A percentile compares a stretch with the other conserved stretches of the same genome.
Evolutionary conservation across 2,797 vertebrate species (phyloP).

Genomic region (Trachops cirrhosus): DNA sequence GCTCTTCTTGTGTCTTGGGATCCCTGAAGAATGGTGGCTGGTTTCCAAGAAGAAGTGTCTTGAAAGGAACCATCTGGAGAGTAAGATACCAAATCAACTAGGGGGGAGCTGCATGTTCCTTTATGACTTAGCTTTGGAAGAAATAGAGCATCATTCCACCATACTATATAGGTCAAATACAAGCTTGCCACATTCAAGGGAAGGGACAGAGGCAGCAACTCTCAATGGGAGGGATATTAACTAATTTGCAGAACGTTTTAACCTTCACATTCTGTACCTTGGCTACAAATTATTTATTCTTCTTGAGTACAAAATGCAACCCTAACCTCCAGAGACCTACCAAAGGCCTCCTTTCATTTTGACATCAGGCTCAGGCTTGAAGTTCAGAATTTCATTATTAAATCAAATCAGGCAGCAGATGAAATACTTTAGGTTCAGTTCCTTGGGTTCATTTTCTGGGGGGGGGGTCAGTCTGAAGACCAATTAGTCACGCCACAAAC

Average conservation of each 20-base stretch:
- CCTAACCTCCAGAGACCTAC: neutral
- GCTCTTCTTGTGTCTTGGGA: neutral
- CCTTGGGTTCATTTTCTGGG: neutral
- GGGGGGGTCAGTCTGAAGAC: neutral
- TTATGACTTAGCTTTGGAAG: neutral
- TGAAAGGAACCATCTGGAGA: neutral
- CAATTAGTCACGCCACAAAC: neutral
- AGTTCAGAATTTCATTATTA: neutral
- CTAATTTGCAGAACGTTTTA: neutral
- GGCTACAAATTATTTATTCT: neutral
- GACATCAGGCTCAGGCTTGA: neutral
- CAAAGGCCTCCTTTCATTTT: neutral
- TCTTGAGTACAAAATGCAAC: neutral
- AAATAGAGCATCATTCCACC: neutral
- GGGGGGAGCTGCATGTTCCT: neutral
- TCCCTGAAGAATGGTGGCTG: neutral
- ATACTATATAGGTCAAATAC: neutral
- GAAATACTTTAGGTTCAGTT: neutral
- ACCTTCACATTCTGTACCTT: neutral
- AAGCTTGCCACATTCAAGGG: neutral
- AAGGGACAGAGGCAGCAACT: neutral
- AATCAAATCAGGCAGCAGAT: neutral
- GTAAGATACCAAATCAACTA: neutral
- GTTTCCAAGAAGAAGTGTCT: neutral
- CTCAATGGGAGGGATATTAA: neutral